phyloP scores from a whole-genome alignment of 2,888 invertebrate species.

The Endotricha flammealis region DNA sequence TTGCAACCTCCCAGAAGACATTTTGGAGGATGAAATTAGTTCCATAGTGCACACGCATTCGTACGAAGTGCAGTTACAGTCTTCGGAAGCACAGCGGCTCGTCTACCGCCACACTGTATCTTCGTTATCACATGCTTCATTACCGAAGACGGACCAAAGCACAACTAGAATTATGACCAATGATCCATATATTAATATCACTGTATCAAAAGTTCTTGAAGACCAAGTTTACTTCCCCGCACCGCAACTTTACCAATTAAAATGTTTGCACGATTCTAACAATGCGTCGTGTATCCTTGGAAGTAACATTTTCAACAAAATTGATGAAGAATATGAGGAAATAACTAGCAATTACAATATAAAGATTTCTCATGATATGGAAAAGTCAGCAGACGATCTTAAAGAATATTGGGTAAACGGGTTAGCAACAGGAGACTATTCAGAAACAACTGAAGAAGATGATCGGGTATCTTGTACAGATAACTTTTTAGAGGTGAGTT shows the following conservation, averaged over 20 bases:
- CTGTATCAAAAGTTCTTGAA: slow-evolving; percentile 76
- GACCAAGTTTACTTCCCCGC: slow-evolving; percentile 81
- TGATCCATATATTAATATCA: slow-evolving; percentile 76
- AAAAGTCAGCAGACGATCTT: slow-evolving; percentile 37
- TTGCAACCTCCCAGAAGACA: slow-evolving; percentile 66
- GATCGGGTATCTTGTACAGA: slow-evolving; percentile 54
- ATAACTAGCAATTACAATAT: slow-evolving; percentile 40
- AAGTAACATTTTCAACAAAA: slow-evolving; percentile 44
- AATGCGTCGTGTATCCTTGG: slow-evolving; percentile 59
- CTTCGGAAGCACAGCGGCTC: slow-evolving; percentile 49
- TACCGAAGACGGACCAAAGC: slow-evolving; percentile 67
- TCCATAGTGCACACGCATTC: slow-evolving; percentile 67
- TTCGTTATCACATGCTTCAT: slow-evolving; percentile 37
- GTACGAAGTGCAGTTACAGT: slow-evolving; percentile 75
- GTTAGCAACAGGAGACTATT: slow-evolving; percentile 41
- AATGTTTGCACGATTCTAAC: slow-evolving; percentile 46
- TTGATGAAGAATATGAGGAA: slow-evolving; percentile 35
- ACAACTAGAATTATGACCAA: slow-evolving; percentile 75
- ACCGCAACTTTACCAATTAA: slow-evolving; percentile 66
- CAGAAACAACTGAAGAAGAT: slow-evolving; percentile 43
- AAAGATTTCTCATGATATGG: slow-evolving; percentile 50
- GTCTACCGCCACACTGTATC: slow-evolving; percentile 64
- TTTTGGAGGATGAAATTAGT: slow-evolving; percentile 59
- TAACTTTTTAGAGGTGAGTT: slow-evolving; percentile 44
- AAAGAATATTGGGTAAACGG: slow-evolving; percentile 53